Evolutionary conservation across 1,140 invertebrate species (phyloP), one percentile per base, ranked within the genome.

Genomic region (Centruroides sculpturatus): DNA sequence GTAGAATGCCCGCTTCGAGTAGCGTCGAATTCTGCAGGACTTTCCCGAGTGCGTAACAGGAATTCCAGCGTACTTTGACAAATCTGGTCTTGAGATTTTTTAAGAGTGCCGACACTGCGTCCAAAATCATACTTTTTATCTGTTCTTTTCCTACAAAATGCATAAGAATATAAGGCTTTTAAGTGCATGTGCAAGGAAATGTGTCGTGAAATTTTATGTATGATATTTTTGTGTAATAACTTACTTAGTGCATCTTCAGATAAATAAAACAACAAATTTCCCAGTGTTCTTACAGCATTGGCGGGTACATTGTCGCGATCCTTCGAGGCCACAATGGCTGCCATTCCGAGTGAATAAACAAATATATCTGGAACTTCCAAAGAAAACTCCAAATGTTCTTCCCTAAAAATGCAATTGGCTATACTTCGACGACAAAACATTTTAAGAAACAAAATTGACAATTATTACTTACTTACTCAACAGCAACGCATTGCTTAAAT

Each of bases 51-150:
- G 89, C 88, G 73, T 90, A 86, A 70, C 89, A 92, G 9, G 89
- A 85, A 75, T 92, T 94, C 89, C 90, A 94, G 54, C 87, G 67
- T 67, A 83, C 86, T 75, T 91, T 92, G 80, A 89, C 86, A 67
- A 86, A 84, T 55, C 79, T 81, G 41, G 77, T 77, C 1, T 75
- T 79, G 34, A 83, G 79, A 69, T 81, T 85, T 64, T 82, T 80
- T 56, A 86, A 74, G 34, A 92, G 74, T 56, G 80, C 79, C 60
- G 77, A 72, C 59, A 73, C 78, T 11, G 79, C 80, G 8, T 71
- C 66, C 59, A 77, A 75, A 60, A 80, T 74, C 47, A 80, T 72
- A n/a, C 69, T 67, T 62, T 74, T 76, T 56, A 81, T 75, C 64
- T 68, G 50, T 71, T 71, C 11, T 63, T 71, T 72, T 34, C 47